Evolutionary conservation across 1,140 invertebrate species (phyloP).

Genomic region (Lepeophtheirus salmonis): DNA sequence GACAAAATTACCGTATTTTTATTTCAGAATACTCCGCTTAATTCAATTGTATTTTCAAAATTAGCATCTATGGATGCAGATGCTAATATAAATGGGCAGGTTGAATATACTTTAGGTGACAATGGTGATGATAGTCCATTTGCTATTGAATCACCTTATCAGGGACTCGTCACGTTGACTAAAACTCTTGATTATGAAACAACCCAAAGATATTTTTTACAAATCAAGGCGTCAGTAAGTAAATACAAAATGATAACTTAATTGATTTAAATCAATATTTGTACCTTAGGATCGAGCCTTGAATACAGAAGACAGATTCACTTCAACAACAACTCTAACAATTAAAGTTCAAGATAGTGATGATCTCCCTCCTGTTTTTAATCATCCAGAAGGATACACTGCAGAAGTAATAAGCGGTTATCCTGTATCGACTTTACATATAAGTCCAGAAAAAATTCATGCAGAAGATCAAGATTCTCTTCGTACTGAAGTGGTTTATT

Average conservation of each 20-base stretch:
- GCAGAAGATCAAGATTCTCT: conserved; percentile 71
- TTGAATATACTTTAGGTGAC: background rate
- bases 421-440: conserved; percentile 26
- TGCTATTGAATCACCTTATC: conserved; percentile 8
- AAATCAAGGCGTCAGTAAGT: conserved; percentile 2
- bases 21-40: background rate
- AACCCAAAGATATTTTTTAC: background rate
- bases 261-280: background rate
- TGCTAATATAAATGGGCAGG: conserved; percentile 12
- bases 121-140: background rate
- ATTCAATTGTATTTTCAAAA: background rate
- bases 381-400: background rate
- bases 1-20: too few relatives aligned
- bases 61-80: conserved; percentile 1
- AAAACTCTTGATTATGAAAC: conserved; percentile 5
- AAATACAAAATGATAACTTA: background rate
- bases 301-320: conserved; percentile 47
- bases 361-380: conserved; percentile 36
- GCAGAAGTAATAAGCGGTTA: background rate
- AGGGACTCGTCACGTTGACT: conserved; percentile 6
- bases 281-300: conserved; percentile 49
- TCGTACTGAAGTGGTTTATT: conserved; percentile 54
- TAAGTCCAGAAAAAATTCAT: conserved; percentile 68
- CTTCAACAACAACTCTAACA: conserved; percentile 59
- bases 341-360: conserved; percentile 69